Evolutionary conservation across 2,797 vertebrate genomes (phyloP), one percentile per base, ranked within the genome.

Genomic region (Sebastes itinus): DNA sequence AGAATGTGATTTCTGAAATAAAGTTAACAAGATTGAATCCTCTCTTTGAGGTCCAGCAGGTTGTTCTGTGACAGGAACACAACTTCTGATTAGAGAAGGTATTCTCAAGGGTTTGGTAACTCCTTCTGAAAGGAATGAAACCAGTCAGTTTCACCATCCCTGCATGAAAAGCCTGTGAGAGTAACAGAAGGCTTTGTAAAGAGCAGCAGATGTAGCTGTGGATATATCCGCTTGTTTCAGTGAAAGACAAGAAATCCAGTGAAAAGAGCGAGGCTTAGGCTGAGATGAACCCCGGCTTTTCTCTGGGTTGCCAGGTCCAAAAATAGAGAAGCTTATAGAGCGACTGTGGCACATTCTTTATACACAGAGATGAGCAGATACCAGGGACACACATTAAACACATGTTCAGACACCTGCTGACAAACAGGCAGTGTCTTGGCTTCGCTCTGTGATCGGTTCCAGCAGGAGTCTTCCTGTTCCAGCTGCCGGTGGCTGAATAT

Each of bases 241-340:
- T 13, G 11, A 86, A 42, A 66, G 61, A 56, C 61, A 46, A 58
- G n/a, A 72, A 67, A 65, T 62, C 46, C 58, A 46, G 30, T 38
- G 55, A 65, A 52, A 61, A 23, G 22, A 72, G 32, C 2, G 59
- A 75, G n/a, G 75, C 75, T 82, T 69, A 9, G 59, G 46, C 1
- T 38, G 12, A 81, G 61, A 80, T 55, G 32, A 86, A 25, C 38
- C 12, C 16, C 11, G 61, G 72, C 35, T 68, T 63, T 68, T 64
- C 49, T 63, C 10, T 13, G 38, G 73, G 27, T 56, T 56, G 52
- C 25, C 33, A 25, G 28, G 16, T 77, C 28, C 8, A 32, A 62
- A 88, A 77, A 86, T 80, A 82, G 69, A 82, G 20, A 7, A 7
- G 81, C 72, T 49, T 81, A 42, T 55, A 78, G 49, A n/a, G 32